Percentiles rank a stretch among this genome's conserved stretches.
Evolutionary conservation across 2,113 vertebrate genomes (phyloP).

Genomic region (Deroptyus accipitrinus): DNA sequence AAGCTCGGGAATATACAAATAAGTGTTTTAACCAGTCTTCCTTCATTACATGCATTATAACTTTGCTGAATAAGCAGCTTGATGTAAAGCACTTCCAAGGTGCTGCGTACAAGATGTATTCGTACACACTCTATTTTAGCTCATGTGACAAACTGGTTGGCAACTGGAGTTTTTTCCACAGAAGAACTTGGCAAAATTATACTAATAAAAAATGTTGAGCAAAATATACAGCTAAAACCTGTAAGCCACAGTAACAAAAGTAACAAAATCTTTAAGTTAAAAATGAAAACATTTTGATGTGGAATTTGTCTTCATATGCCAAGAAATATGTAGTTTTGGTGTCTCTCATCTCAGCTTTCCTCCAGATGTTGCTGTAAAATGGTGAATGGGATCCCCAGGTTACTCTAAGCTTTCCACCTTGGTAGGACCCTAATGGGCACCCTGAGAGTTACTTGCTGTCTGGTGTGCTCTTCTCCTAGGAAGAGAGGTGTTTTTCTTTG

Average conservation of each 20-base stretch:
- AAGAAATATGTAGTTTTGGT: not conserved
- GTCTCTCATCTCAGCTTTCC: not conserved
- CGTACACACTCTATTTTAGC: not conserved
- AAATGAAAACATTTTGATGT: not conserved
- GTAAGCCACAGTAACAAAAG: not conserved
- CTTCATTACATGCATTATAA: not conserved
- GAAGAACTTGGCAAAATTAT: not conserved
- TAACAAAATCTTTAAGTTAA: not conserved
- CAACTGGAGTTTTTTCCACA: not conserved
- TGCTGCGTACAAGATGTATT: not conserved
- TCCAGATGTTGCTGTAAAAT: not conserved
- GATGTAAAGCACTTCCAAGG: not conserved
- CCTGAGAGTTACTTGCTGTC: not conserved
- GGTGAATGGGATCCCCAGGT: rapidly evolving
- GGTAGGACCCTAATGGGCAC: not conserved
- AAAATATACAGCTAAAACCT: not conserved
- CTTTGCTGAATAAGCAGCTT: not conserved
- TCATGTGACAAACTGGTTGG: not conserved
- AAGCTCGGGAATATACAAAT: not conserved
- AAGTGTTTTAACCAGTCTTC: not conserved
- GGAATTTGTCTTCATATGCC: not conserved
- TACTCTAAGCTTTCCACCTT: not conserved
- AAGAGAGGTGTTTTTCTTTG: not conserved
- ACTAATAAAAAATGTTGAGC: not conserved
- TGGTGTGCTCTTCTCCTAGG: not conserved